Conservation (phyloP, 2,797 vertebrate species). For the Halcyon chelicuti region DNA sequence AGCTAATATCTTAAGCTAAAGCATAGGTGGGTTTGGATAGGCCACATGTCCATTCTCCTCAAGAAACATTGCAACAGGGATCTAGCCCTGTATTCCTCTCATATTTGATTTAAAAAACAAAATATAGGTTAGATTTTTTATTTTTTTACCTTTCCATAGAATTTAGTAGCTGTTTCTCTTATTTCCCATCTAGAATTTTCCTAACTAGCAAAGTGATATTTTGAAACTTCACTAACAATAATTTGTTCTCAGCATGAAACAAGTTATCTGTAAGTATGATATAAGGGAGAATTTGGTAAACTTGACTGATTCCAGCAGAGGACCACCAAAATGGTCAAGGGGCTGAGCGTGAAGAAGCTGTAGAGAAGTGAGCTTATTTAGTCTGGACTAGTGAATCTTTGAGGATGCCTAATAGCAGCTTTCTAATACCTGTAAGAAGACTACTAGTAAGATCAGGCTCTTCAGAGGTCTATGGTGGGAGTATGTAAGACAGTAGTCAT, state of each 20-base stretch:
- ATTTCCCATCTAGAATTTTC: background rate
- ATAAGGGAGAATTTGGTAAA: background rate
- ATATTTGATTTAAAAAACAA: accelerated
- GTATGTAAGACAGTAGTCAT: background rate
- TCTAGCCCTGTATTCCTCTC: background rate
- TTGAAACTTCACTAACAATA: background rate
- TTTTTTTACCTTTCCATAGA: background rate
- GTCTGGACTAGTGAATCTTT: background rate
- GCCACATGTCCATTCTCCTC: too few species aligned
- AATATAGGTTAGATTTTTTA: background rate
- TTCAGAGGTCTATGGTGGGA: background rate
- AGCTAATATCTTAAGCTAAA: too few species aligned
- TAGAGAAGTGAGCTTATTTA: background rate
- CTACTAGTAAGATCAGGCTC: background rate
- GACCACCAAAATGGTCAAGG: background rate
- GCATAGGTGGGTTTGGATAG: too few species aligned
- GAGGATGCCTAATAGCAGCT: background rate
- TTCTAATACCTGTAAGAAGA: background rate
- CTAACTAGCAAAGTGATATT: background rate
- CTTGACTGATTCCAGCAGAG: background rate
- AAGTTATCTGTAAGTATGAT: background rate
- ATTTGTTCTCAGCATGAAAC: background rate
- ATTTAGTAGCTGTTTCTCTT: background rate
- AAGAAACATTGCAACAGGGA: too few species aligned
- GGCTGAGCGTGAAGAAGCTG: background rate